These are phyloP conservation scores for Morphnarchus princeps DNA, from an alignment of 2,113 vertebrate genomes.

Conservation along the genomic window DNA sequence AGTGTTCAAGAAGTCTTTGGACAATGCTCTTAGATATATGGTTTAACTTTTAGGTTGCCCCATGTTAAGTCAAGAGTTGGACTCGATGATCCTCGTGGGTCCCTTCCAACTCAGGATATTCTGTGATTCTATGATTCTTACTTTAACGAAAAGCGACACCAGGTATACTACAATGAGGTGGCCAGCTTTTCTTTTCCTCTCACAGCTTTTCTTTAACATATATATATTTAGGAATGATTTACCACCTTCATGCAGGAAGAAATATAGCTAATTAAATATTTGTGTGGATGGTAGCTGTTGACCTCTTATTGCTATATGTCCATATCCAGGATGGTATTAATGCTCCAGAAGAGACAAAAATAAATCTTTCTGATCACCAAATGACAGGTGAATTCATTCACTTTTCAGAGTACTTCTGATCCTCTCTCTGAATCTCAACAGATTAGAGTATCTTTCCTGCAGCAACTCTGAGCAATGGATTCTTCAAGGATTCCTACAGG, in stretches of 20 bases:
- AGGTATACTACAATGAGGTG: too few species aligned
- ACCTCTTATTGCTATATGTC: neutral
- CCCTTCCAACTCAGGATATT: neutral
- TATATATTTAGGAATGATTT: neutral
- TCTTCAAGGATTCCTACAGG: neutral
- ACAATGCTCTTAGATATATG: neutral
- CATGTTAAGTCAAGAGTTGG: neutral
- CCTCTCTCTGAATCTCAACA: neutral
- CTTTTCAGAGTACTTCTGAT: neutral
- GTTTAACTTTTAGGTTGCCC: neutral
- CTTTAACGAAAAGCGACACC: too few species aligned
- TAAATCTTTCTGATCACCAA: neutral
- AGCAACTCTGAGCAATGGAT: neutral
- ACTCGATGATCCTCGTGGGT: rapidly evolving
- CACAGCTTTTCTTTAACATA: neutral
- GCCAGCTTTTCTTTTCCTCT: neutral
- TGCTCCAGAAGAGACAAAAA: neutral
- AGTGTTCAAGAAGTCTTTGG: neutral
- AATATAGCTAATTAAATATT: neutral
- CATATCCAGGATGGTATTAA: neutral
- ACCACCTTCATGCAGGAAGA: neutral
- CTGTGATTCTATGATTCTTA: neutral
- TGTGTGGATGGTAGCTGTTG: neutral
- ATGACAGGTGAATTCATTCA: neutral
- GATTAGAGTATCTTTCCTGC: neutral